Evolutionary conservation across 2,797 vertebrate genomes (phyloP), one percentile per base, ranked within the genome.

Genomic region (Emydoidea blandingii): DNA sequence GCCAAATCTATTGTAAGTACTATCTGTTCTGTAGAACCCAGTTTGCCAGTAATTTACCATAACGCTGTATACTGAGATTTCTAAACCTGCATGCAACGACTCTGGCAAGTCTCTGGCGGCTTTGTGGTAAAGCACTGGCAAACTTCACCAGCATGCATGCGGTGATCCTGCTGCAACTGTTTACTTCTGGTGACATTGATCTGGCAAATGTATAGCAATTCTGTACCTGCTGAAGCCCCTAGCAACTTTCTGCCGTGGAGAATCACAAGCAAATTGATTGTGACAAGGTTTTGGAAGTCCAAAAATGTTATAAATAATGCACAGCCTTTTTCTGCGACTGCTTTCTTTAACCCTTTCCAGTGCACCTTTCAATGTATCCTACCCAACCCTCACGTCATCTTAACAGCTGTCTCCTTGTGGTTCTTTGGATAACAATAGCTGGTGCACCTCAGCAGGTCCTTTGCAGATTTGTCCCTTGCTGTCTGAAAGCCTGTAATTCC

Each of bases 291-390:
- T 76, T 78, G 21, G 56, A 25, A 0, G 0, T 62, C 86, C 92
- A 44, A 68, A 89, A n/a, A 41, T 76, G 68, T 92, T 79, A 49
- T 84, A 84, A 95, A 57, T 81, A 90, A 83, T 6, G 12, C 62
- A 56, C 50, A 91, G 27, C 11, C 44, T 92, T 91, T 78, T 44
- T 54, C 34, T 79, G 88, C 54, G 89, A 37, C 44, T 59, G n/a
- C 31, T 88, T 59, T 49, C 1, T 54, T 89, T 92, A 86, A 41
- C 23, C 31, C 74, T 87, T 83, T 57, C 44, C n/a, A 2, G 44
- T 49, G 15, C 59, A 49, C 54, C 53, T 78, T 87, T 85, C 83
- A 52, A 27, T 54, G 14, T 68, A 19, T n/a, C 87, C 85, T 14
- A 14, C 56, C 25, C 31, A 1, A 49, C 80, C 47, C 44, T 91